phyloP scores from a whole-genome alignment of 1,140 invertebrate genomes.

The Lineus longissimus region DNA sequence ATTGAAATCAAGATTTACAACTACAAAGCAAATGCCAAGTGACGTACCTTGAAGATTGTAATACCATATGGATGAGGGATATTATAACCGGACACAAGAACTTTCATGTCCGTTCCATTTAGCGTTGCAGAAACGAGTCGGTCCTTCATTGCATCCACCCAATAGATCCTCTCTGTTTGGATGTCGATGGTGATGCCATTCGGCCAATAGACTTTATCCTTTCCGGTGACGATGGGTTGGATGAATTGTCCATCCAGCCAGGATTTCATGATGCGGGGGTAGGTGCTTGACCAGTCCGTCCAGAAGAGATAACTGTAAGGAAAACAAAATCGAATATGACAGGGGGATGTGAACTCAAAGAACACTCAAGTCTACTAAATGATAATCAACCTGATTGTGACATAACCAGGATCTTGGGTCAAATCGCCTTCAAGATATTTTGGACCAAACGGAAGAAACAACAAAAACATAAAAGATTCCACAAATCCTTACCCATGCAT shows the following conservation, averaged over 20 bases:
- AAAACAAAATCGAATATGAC: constrained; percentile 3
- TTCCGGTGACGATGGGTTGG: constrained; percentile 21
- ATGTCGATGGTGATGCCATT: constrained; percentile 41
- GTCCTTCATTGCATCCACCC: constrained; percentile 29
- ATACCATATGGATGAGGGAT: constrained; percentile 75
- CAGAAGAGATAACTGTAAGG: constrained; percentile 59
- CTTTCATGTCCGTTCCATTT: constrained; percentile 18
- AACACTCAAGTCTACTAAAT: too few species aligned
- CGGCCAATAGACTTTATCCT: constrained; percentile 27
- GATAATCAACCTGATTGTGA: too few species aligned
- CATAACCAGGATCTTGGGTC: too few species aligned
- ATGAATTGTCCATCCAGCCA: constrained; percentile 75
- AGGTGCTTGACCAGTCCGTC: constrained; percentile 87
- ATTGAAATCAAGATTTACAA: too few species aligned
- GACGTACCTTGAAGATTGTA: constrained; percentile 67
- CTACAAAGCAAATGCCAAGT: neutral
- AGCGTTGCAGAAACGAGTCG: constrained; percentile 25
- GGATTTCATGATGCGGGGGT: constrained; percentile 85
- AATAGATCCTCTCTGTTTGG: constrained; percentile 28
- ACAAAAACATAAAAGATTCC: too few species aligned
- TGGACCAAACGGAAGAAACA: too few species aligned
- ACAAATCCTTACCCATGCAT: constrained; percentile 43
- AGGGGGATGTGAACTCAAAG: too few species aligned
- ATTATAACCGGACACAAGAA: constrained; percentile 14
- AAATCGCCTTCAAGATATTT: too few species aligned